Conservation (phyloP, 2,113 vertebrate species). For the Syrrhaptes paradoxus region DNA sequence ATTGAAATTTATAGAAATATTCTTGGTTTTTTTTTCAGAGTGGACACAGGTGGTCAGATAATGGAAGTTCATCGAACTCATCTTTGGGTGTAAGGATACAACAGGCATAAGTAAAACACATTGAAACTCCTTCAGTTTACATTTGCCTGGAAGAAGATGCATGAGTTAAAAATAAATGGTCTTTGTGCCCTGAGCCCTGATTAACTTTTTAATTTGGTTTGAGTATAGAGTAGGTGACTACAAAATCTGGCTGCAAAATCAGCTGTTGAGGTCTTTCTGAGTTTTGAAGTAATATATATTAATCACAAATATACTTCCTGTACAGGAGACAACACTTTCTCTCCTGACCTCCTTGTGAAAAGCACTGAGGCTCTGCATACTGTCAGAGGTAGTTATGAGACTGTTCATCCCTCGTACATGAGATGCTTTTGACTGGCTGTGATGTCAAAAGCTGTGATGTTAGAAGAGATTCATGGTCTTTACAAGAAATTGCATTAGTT, state of each 20-base stretch:
- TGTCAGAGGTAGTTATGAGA: not conserved
- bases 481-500: slow-evolving; percentile 20
- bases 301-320: not conserved
- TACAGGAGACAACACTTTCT: not conserved
- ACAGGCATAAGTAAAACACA: not conserved
- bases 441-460: not conserved
- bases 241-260: not conserved
- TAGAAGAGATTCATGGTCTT: not conserved
- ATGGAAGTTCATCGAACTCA: not conserved
- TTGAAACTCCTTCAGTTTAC: not conserved
- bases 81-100: not conserved
- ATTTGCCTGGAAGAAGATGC: not conserved
- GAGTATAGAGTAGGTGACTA: not conserved
- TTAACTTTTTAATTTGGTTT: not conserved
- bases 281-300: not conserved
- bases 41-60: not conserved
- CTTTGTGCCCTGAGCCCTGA: not conserved
- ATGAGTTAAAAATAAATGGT: not conserved
- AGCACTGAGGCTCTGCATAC: not conserved
- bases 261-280: not conserved
- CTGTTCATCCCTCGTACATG: not conserved
- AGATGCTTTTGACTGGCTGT: not conserved
- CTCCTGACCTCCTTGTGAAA: not conserved
- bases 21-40: not conserved
- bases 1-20: not conserved